Percentiles rank a stretch among this genome's conserved stretches.
These are phyloP conservation scores for Urocyon cinereoargenteus DNA, from an alignment of 2,797 vertebrate genomes.

Conservation along the genomic window DNA sequence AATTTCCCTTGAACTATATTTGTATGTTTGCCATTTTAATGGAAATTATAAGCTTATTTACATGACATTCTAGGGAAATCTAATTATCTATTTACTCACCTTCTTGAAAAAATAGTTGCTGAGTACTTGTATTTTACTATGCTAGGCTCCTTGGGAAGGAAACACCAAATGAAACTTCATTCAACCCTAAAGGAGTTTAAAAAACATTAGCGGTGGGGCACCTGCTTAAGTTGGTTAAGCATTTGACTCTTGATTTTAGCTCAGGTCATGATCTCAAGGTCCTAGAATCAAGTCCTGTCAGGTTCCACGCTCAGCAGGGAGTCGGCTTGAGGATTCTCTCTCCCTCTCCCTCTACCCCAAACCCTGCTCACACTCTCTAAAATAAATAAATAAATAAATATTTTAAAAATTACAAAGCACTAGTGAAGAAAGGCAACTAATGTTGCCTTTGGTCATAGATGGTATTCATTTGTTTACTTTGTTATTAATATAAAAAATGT, in stretches of 20 bases:
- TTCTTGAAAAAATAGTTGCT: neutral
- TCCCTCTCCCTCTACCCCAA: neutral
- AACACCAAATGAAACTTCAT: neutral
- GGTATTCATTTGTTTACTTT: neutral
- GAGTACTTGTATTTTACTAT: neutral
- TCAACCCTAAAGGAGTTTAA: neutral
- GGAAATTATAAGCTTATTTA: constrained; percentile 1
- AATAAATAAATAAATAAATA: neutral
- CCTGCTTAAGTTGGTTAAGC: neutral
- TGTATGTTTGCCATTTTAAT: neutral
- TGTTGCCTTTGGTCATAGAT: neutral
- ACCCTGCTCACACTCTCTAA: neutral
- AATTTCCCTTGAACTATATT: neutral
- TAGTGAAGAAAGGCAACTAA: neutral
- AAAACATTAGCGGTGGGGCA: neutral
- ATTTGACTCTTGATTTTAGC: neutral
- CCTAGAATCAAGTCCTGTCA: neutral
- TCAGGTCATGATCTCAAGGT: neutral
- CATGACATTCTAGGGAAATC: neutral
- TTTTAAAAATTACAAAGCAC: neutral
- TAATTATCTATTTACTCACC: neutral
- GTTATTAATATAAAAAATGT: neutral
- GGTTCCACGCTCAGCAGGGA: neutral
- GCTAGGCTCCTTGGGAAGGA: neutral
- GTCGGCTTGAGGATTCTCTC: neutral